Evolutionary conservation across 2,888 invertebrate species (phyloP).

Genomic region (Hypena proboscidalis): DNA sequence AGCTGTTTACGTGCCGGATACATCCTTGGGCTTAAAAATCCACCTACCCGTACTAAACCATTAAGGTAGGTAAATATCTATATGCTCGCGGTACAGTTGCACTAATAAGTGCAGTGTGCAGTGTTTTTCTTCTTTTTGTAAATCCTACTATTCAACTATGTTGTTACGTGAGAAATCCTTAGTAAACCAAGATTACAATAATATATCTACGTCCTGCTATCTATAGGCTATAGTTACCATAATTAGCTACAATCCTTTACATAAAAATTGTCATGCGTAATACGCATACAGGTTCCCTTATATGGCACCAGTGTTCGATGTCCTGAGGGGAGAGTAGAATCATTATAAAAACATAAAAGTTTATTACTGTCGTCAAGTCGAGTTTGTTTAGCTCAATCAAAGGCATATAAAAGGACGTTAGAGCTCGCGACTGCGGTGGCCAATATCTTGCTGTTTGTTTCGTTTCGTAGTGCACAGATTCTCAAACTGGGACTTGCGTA

Average conservation of each 20-base stretch:
- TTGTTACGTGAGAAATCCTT: too few species aligned
- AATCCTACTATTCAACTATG: too few species aligned
- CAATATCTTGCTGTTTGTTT: slow-evolving; percentile 25
- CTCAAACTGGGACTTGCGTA: too few species aligned
- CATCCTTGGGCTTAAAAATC: too few species aligned
- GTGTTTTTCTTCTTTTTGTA: too few species aligned
- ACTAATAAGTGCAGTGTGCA: too few species aligned
- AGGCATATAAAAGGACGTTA: slow-evolving; percentile 16
- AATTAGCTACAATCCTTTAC: slow-evolving; percentile 20
- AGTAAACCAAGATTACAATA: too few species aligned
- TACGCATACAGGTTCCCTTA: slow-evolving; percentile 19
- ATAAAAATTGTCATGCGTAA: slow-evolving; percentile 16
- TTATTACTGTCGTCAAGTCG: slow-evolving; percentile 23
- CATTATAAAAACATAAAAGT: slow-evolving; percentile 29
- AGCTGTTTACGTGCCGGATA: too few species aligned
- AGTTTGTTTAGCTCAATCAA: slow-evolving; percentile 31
- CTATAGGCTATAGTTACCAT: slow-evolving; percentile 25
- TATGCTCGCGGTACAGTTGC: too few species aligned
- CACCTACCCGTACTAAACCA: too few species aligned
- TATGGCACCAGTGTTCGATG: slow-evolving; percentile 12
- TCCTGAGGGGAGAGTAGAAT: slow-evolving; percentile 8
- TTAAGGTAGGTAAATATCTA: too few species aligned
- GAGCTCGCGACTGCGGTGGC: slow-evolving; percentile 14
- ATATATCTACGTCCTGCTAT: slow-evolving; percentile 10
- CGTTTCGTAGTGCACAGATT: too few species aligned